Evolutionary conservation across 1,140 invertebrate species (phyloP).

Genomic region (Eriocheir sinensis): DNA sequence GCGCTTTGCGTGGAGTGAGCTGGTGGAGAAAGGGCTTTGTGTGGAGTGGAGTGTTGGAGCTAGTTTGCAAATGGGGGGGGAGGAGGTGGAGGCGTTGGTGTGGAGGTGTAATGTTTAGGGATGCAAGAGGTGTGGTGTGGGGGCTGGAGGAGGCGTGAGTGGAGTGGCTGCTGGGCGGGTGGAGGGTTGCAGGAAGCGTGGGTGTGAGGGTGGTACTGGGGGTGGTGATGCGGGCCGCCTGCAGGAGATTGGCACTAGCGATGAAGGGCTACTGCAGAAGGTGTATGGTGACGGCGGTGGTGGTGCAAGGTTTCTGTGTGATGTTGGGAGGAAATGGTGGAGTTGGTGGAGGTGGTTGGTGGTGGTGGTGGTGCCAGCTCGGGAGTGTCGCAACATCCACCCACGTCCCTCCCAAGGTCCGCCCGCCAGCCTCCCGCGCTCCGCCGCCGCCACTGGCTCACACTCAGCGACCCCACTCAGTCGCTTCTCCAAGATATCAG

Average conservation of each 20-base stretch:
- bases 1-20: background rate
- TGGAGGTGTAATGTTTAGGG: background rate
- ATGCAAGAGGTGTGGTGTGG: background rate
- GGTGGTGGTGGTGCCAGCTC: background rate
- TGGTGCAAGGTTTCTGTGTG: background rate
- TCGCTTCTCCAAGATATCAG: background rate
- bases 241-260: background rate
- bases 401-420: conserved; percentile 35
- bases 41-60: background rate
- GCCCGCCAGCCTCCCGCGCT: background rate
- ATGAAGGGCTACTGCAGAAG: background rate
- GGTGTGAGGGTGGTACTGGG: background rate
- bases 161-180: background rate
- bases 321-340: background rate
- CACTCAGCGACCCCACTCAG: conserved; percentile 1
- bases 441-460: conserved; percentile 1
- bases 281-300: background rate
- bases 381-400: background rate
- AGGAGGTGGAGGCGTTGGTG: background rate
- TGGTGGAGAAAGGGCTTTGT: background rate
- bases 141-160: background rate
- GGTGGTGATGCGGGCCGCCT: background rate
- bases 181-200: background rate
- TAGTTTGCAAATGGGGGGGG: background rate
- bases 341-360: background rate